phyloP scores from a whole-genome alignment of 2,888 invertebrate genomes.

The Trissolcus japonicus region DNA sequence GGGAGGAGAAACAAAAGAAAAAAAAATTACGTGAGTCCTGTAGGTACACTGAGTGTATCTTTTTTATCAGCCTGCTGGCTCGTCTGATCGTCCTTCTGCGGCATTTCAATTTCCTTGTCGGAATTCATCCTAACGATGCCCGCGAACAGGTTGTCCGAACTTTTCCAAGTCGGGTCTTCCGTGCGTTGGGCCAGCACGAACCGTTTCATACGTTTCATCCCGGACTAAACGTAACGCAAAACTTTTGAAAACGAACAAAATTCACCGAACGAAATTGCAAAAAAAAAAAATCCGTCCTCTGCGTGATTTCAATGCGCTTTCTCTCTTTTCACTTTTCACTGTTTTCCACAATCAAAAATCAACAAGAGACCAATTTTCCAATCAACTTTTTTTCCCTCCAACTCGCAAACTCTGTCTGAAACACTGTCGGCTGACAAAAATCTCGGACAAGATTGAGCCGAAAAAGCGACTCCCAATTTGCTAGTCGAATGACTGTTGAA shows the following conservation, averaged over 20 bases:
- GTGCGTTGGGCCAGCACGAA: conserved; percentile 73
- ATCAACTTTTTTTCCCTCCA: no score
- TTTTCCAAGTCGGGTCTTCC: conserved; percentile 72
- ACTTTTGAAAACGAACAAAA: no score
- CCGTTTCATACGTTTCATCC: conserved; percentile 73
- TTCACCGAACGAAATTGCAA: no score
- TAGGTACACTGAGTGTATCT: conserved; percentile 20
- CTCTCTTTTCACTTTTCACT: neutral
- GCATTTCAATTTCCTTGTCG: conserved; percentile 58
- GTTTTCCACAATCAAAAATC: no score
- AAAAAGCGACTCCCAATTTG: no score
- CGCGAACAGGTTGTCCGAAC: conserved; percentile 70
- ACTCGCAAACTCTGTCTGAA: no score
- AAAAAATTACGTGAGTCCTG: conserved; percentile 61
- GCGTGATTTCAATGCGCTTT: no score
- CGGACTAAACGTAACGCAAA: conserved; percentile 6
- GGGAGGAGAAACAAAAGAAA: conserved; percentile 2
- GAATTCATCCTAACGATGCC: conserved; percentile 62
- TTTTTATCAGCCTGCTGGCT: neutral
- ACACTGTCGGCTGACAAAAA: no score
- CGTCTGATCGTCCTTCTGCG: conserved; percentile 27
- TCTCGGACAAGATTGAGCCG: no score
- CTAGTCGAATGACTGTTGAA: no score
- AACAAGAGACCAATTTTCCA: no score
- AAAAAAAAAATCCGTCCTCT: no score